phyloP scores from a whole-genome alignment of 2,888 invertebrate species.

The Parnassius mnemosyne region DNA sequence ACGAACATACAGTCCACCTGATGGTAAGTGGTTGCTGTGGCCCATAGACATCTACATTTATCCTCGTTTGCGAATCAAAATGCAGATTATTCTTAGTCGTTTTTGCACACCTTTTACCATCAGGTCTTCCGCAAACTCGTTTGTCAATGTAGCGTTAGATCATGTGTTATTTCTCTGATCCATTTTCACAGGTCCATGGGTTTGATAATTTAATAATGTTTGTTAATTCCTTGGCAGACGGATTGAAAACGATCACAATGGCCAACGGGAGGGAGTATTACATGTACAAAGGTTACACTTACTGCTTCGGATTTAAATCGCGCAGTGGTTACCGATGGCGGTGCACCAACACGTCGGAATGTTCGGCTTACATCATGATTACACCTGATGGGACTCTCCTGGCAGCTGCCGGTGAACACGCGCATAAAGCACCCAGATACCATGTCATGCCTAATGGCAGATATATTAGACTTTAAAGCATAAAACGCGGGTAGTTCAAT shows the following conservation, averaged over 20 bases:
- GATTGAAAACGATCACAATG: conserved; percentile 21
- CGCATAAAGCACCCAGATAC: conserved; percentile 31
- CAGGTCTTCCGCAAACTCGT: too few species aligned
- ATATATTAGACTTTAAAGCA: conserved; percentile 32
- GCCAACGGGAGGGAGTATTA: conserved; percentile 33
- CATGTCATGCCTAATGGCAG: conserved; percentile 28
- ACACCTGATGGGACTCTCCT: conserved; percentile 27
- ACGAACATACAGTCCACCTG: too few species aligned
- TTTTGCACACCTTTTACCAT: too few species aligned
- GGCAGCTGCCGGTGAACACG: conserved; percentile 28
- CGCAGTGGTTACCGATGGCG: conserved; percentile 31
- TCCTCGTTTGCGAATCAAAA: too few species aligned
- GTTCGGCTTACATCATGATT: conserved; percentile 34
- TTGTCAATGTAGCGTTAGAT: too few species aligned
- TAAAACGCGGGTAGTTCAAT: not conserved
- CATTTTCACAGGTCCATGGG: too few species aligned
- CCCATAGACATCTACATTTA: too few species aligned
- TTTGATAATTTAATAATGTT: not conserved
- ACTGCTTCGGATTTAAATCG: conserved; percentile 28
- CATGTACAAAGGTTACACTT: conserved; percentile 34
- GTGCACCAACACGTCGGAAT: conserved; percentile 33
- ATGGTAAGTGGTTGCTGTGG: too few species aligned
- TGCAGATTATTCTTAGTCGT: too few species aligned
- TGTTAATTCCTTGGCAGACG: conserved; percentile 8
- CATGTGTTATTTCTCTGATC: too few species aligned